Evolutionary conservation across 2,113 vertebrate species (phyloP), one percentile per base, ranked within the genome.

Genomic region (Paradoxurus hermaphroditus): DNA sequence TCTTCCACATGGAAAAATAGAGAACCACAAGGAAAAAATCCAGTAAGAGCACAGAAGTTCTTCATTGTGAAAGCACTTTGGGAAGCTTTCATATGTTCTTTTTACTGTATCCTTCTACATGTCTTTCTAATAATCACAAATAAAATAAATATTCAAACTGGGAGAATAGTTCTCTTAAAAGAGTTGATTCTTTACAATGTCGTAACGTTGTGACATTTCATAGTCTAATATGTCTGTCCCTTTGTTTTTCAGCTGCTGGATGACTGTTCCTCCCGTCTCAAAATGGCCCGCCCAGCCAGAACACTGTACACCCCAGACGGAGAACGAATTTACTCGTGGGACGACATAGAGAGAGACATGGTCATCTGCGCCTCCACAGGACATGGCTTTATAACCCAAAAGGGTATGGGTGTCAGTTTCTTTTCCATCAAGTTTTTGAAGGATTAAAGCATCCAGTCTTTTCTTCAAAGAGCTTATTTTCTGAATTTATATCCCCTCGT

Each of bases 281-380:
- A 97, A 7, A 92, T 98, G 98, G 44, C 88, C 5, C 93, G 94
- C 11, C 94, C 97, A 49, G 97, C 98, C 59, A 77, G 85, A 46
- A 31, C 49, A 59, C 83, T 98, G 11, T 96, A 95, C 11, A 91
- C 91, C 4, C 25, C 81, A 8, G 65, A 49, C 2, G 51, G 98
- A 51, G 91, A 97, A 13, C 87, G 25, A 12, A 36, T 94, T 46
- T 41, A 97, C 31, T 89, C 97, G 0, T 97, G 96, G 98, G 97
- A 97, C 1, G 91, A 98, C 68, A 53, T 91, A 72, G 97, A 98
- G 34, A 83, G 95, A 31, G 77, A 98, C 86, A 84, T 77, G 97
- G 75, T 72, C 82, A 72, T 98, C 34, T 97, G 98, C 59, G 97
- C 97, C 95, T 98, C 98, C 59, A 41, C 89, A 18, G 98, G 98